These are phyloP conservation scores for Dromiciops gliroides DNA, from an alignment of 2,113 vertebrate species.

Conservation along the genomic window DNA sequence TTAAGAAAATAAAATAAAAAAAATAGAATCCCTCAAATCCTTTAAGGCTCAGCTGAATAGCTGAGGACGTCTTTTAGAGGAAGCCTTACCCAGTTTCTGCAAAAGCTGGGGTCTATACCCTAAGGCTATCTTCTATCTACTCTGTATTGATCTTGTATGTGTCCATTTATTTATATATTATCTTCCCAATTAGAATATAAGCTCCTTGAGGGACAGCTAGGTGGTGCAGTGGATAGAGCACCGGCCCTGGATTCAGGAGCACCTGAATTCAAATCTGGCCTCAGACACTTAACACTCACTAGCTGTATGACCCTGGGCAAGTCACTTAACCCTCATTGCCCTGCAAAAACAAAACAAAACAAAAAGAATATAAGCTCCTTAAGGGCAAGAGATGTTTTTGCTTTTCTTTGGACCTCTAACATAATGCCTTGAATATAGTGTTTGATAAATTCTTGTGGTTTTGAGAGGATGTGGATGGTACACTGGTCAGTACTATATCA, in stretches of 20 bases:
- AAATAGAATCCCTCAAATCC: neutral
- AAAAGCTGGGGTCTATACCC: neutral
- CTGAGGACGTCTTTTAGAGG: rapidly evolving
- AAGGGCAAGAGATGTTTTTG: neutral
- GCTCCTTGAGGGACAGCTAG: neutral
- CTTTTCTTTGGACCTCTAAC: neutral
- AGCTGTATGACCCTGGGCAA: too few relatives aligned
- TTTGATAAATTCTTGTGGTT: neutral
- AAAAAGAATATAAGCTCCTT: neutral
- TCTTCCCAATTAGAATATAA: neutral
- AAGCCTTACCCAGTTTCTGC: neutral
- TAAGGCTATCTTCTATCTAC: neutral
- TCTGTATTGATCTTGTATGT: neutral
- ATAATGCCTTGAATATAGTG: neutral
- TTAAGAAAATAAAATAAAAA: too few relatives aligned
- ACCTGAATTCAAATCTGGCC: too few relatives aligned
- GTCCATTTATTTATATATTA: neutral
- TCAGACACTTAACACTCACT: too few relatives aligned
- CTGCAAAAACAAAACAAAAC: too few relatives aligned
- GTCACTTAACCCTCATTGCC: too few relatives aligned
- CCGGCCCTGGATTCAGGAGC: too few relatives aligned
- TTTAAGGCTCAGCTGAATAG: neutral
- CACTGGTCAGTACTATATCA: neutral
- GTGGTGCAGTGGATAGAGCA: too few relatives aligned
- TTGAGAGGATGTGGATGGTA: neutral